These are phyloP conservation scores for Heliconius eleuchia DNA, from an alignment of 1,140 invertebrate genomes.

Conservation along the genomic window DNA sequence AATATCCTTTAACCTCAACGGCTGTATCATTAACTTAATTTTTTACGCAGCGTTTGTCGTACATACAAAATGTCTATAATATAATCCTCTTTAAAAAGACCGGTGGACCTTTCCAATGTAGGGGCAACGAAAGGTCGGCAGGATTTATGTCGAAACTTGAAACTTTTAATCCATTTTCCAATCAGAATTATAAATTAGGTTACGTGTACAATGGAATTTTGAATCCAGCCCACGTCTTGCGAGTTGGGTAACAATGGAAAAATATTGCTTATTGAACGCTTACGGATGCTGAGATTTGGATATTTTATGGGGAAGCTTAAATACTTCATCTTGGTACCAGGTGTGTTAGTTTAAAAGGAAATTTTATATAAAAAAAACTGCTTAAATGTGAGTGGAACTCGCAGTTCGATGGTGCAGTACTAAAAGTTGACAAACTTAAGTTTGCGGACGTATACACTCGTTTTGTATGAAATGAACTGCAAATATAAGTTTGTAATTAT, in stretches of 20 bases:
- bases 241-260: not conserved
- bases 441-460: too few species aligned
- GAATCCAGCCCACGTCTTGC: not conserved
- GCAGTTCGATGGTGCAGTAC: too few species aligned
- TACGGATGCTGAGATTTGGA: not conserved
- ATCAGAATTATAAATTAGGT: conserved; percentile 26
- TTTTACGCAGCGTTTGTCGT: not conserved
- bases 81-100: conserved; percentile 4
- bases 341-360: too few species aligned
- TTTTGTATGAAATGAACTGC: too few species aligned
- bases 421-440: too few species aligned
- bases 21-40: not conserved
- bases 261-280: conserved; percentile 10
- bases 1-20: not conserved
- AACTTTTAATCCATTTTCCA: conserved; percentile 26
- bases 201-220: conserved; percentile 11
- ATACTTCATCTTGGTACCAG: not conserved
- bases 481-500: too few species aligned
- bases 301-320: not conserved
- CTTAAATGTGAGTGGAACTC: too few species aligned
- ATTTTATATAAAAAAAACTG: too few species aligned
- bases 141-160: conserved; percentile 16
- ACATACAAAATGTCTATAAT: conserved; percentile 13
- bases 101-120: not conserved
- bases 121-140: conserved; percentile 12